Evolutionary conservation across 1,140 invertebrate species (phyloP), one percentile per base, ranked within the genome.

Genomic region (Brachionus asplanchnoidis): DNA sequence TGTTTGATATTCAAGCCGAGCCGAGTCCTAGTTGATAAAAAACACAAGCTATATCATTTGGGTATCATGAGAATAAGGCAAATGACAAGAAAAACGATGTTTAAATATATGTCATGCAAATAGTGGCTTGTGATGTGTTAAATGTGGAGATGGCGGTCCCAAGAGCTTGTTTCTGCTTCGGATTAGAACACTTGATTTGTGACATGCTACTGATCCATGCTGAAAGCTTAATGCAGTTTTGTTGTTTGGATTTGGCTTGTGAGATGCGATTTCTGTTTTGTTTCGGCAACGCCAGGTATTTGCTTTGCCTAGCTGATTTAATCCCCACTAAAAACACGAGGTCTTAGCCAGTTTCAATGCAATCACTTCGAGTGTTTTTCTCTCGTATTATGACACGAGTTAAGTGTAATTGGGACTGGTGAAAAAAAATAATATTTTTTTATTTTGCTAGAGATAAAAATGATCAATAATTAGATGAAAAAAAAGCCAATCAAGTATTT

Each of bases 101-200:
- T 73, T 44, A 42, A 73, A 68, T 68, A 73, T 23, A 73, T 73
- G 68, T 73, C 68, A 73, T 73, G 68, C 32, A 20, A 46, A 40
- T 9, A 20, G 32, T 73, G 68, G 28, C 32, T 73, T 73, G 36
- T 73, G 68, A 73, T 42, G 68, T 73, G 68, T 73, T 73, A 73
- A 42, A 73, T 42, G 4, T 73, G 40, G 17, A 42, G 68, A 28
- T 28, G 26, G 17, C 53, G 53, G 53, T 60, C 53, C 53, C 53
- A 20, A 26, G 53, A 60, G 53, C 53, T 40, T 73, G 40, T 73
- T 73, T 73, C 36, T 40, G 68, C 40, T 42, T 20, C 20, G 68
- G 68, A 73, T 73, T 73, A 73, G 68, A 42, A 73, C 68, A 73
- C 68, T 73, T 40, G 17, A 42, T 73, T 73, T 40, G 40, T 73